These are phyloP conservation scores for Hiodon alosoides DNA, from an alignment of 2,113 vertebrate genomes.

Conservation along the genomic window DNA sequence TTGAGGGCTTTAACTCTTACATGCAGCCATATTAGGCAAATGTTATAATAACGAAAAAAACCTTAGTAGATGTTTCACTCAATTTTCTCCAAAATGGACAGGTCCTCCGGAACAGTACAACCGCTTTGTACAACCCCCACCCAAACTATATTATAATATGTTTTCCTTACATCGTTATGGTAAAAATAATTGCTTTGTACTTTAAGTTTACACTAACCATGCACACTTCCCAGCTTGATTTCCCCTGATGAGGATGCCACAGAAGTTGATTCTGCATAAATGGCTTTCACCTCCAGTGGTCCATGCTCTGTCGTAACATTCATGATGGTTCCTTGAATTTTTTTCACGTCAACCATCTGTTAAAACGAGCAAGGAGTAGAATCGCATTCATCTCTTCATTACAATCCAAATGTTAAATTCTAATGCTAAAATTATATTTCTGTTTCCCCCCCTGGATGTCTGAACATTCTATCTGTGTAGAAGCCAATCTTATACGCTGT, in stretches of 20 bases:
- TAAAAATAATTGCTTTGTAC: no score
- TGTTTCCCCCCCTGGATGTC: not conserved
- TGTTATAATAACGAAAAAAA: not conserved
- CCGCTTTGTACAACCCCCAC: no score
- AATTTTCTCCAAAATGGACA: not conserved
- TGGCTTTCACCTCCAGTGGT: conserved; percentile 76
- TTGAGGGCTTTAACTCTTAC: not conserved
- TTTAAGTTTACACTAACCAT: conserved; percentile 68
- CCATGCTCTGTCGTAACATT: conserved; percentile 80
- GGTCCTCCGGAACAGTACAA: no score
- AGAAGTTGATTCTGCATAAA: conserved; percentile 79
- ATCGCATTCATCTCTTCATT: not conserved
- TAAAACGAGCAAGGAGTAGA: conserved; percentile 36
- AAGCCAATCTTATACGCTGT: conserved; percentile 62
- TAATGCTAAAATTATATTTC: no score
- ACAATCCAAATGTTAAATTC: no score
- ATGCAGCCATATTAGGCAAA: not conserved
- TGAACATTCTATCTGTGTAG: not conserved
- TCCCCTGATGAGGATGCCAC: conserved; percentile 74
- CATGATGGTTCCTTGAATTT: conserved; percentile 82
- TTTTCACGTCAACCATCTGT: conserved; percentile 79
- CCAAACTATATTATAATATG: no score
- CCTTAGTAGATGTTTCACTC: not conserved
- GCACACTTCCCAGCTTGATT: conserved; percentile 78
- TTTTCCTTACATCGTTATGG: no score